These are phyloP conservation scores for Hippoglossus hippoglossus DNA, from an alignment of 2,797 vertebrate genomes.

Conservation along the genomic window DNA sequence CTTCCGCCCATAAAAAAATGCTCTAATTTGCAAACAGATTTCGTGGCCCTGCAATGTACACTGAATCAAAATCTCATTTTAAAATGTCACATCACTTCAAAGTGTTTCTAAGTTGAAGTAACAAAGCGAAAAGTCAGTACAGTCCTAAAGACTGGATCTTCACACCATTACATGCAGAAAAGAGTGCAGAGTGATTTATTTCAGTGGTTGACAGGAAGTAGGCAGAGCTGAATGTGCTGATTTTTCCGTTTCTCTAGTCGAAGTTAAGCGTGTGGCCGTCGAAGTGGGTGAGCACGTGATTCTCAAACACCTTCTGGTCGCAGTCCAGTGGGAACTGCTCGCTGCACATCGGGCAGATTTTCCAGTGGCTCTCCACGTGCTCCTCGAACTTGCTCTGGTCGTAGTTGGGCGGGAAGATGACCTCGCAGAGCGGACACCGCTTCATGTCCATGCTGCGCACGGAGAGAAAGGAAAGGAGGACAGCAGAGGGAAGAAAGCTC, in stretches of 20 bases:
- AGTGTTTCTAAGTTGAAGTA: constrained; percentile 61
- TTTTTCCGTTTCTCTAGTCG: constrained; percentile 77
- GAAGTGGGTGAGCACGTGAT: constrained; percentile 97
- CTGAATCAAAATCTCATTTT: constrained; percentile 49
- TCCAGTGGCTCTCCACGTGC: constrained; percentile 99
- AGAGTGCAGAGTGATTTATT: constrained; percentile 65
- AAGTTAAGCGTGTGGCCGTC: constrained; percentile 92
- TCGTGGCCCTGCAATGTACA: constrained; percentile 56
- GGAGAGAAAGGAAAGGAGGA: constrained; percentile 4
- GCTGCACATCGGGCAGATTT: constrained; percentile 98
- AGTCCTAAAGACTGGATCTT: constrained; percentile 71
- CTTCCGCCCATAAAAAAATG: constrained; percentile 41
- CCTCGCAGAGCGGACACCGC: constrained; percentile 94
- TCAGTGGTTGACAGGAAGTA: constrained; percentile 63
- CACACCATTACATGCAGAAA: constrained; percentile 78
- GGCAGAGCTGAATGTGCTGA: constrained; percentile 41
- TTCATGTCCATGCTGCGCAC: constrained; percentile 90
- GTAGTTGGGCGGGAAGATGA: constrained; percentile 98
- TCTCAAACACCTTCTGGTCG: constrained; percentile 96
- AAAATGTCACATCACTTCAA: constrained; percentile 61
- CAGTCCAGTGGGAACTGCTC: constrained; percentile 98
- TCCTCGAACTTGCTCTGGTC: constrained; percentile 98
- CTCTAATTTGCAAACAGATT: constrained; percentile 46
- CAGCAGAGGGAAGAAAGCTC: constrained; percentile 17
- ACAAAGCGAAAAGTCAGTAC: constrained; percentile 62